Evolutionary conservation across 2,888 invertebrate species (phyloP), one percentile per base, ranked within the genome.

Genomic region (Folsomia candida): DNA sequence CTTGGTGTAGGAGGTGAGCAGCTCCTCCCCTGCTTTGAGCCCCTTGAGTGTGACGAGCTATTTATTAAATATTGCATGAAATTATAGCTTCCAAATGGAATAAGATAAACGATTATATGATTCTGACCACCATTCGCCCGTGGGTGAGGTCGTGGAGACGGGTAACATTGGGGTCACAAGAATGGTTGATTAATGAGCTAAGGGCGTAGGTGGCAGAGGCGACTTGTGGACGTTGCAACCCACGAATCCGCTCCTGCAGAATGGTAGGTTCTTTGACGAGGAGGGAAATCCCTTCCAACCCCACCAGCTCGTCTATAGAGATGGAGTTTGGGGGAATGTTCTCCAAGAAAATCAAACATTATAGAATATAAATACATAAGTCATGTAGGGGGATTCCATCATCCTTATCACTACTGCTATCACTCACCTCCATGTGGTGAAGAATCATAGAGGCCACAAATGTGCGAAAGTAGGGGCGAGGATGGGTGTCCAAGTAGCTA

Each of bases 91-190:
- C n/a, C n/a, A n/a, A n/a, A n/a, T n/a, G n/a, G n/a, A n/a, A n/a
- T n/a, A n/a, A n/a, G n/a, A n/a, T n/a, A n/a, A n/a, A n/a, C n/a
- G n/a, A n/a, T n/a, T n/a, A n/a, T n/a, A n/a, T n/a, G n/a, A n/a
- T n/a, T n/a, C n/a, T n/a, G n/a, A n/a, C 75, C 51, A 88, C 86
- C 27, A 79, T 74, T 2, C 69, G 65, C 9, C 75, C 78, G 58
- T 74, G 9, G 1, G 51, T 26, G 14, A 73, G 47, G 29, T 77
- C 75, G 67, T 87, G 88, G 73, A 85, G 84, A 72, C 92, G 86
- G 0, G 89, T 87, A 0, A 93, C 90, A 84, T 92, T 93, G 0
- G 94, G 92, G 72, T 89, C 87, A 84, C 96, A 96, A 0, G 93
- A 92, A 82, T 96, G 96, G 84, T 96, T 93, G 28, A 94, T 83